Percentiles rank a stretch among this genome's conserved stretches.
Evolutionary conservation across 1,140 invertebrate genomes (phyloP).

Genomic region (Rhagoletis pomonella): DNA sequence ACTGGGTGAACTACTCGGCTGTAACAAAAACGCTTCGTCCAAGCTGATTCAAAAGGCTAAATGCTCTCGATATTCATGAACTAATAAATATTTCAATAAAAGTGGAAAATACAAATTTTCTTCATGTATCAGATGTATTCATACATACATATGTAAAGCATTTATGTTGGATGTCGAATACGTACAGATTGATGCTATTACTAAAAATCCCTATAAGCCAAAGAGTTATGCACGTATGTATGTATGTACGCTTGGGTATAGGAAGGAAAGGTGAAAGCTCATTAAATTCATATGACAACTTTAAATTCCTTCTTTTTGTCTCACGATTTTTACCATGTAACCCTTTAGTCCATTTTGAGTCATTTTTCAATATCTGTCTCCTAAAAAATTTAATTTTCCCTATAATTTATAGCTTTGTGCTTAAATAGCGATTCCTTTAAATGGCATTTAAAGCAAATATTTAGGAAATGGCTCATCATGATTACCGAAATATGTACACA

Average conservation of each 20-base stretch:
- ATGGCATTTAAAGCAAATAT: not conserved
- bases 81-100: conserved; percentile 49
- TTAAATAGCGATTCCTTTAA: not conserved
- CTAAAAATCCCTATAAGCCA: not conserved
- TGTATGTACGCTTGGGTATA: not conserved
- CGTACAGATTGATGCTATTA: not conserved
- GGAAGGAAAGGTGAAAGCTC: not conserved
- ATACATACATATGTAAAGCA: not conserved
- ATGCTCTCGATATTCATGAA: not conserved
- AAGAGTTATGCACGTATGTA: not conserved
- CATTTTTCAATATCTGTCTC: conserved; percentile 8
- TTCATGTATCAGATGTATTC: not conserved
- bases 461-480: too few relatives aligned
- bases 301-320: not conserved
- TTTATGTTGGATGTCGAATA: conserved; percentile 6
- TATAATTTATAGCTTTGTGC: not conserved
- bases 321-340: not conserved
- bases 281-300: not conserved
- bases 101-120: not conserved
- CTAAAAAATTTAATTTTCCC: not conserved
- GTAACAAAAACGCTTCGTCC: not conserved
- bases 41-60: not conserved
- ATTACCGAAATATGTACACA: too few relatives aligned
- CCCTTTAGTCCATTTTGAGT: not conserved
- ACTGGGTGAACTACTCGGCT: not conserved